phyloP scores from a whole-genome alignment of 2,888 invertebrate genomes.

The Tetranychus truncatus region DNA sequence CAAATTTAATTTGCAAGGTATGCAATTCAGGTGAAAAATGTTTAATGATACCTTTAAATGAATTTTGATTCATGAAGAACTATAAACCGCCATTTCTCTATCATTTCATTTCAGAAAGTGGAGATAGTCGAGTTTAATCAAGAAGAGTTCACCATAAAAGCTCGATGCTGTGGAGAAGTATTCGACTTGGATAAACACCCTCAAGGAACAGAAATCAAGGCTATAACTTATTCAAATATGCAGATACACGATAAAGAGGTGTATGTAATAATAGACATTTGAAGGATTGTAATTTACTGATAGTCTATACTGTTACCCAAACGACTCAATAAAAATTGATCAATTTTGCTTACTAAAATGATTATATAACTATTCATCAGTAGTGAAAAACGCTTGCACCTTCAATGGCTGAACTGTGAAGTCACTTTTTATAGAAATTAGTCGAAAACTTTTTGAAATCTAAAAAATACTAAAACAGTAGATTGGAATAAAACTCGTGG shows the following conservation, averaged over 20 bases:
- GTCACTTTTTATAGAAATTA: too few relatives aligned
- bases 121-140: slow-evolving; percentile 67
- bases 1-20: slow-evolving; percentile 54
- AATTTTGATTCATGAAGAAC: slow-evolving; percentile 3
- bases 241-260: slow-evolving; percentile 63
- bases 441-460: too few relatives aligned
- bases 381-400: too few relatives aligned
- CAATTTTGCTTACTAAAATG: too few relatives aligned
- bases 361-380: too few relatives aligned
- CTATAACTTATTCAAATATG: slow-evolving; percentile 98
- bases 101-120: slow-evolving; percentile 49
- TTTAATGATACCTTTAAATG: not conserved
- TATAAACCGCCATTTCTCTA: not conserved
- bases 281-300: too few relatives aligned
- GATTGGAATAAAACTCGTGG: too few relatives aligned
- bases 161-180: slow-evolving; percentile 65
- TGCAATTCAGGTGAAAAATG: slow-evolving; percentile 23
- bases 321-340: too few relatives aligned
- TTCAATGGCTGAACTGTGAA: too few relatives aligned
- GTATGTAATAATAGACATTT: slow-evolving; percentile 96
- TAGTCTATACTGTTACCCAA: too few relatives aligned
- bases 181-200: slow-evolving; percentile 82
- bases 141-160: slow-evolving; percentile 59
- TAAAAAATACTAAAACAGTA: too few relatives aligned
- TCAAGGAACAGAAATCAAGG: slow-evolving; percentile 90